These are phyloP conservation scores for Bradypodion ventrale DNA, from an alignment of 2,797 vertebrate species.

Conservation along the genomic window DNA sequence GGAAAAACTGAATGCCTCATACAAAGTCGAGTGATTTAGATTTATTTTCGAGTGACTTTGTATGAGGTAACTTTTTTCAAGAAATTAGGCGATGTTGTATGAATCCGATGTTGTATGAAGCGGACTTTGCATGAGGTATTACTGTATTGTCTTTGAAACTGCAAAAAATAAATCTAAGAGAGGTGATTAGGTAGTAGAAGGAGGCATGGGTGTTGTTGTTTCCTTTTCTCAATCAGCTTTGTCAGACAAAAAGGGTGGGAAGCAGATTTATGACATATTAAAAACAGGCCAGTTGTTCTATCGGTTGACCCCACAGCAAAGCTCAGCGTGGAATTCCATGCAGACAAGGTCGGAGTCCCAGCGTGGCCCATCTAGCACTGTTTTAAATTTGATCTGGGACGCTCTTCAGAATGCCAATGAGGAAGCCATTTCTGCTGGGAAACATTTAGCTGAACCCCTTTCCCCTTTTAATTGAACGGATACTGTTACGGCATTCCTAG, in stretches of 20 bases:
- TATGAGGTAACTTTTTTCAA: no score
- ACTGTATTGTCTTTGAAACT: rapidly evolving
- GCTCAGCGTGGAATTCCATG: not conserved
- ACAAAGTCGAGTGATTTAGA: no score
- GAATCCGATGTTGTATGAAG: no score
- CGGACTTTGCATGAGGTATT: no score
- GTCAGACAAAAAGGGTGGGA: constrained; percentile 17
- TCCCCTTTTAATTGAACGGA: constrained; percentile 1
- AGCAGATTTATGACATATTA: constrained; percentile 40
- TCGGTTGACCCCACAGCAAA: not conserved
- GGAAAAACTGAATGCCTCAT: no score
- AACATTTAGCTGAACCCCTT: constrained; percentile 19
- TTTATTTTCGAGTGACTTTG: no score
- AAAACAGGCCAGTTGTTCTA: constrained; percentile 32
- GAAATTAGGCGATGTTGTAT: no score
- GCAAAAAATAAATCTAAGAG: rapidly evolving
- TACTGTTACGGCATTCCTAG: constrained; percentile 38
- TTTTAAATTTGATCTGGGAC: constrained; percentile 47
- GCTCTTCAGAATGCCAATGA: not conserved
- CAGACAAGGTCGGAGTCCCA: constrained; percentile 7
- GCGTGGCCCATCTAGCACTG: not conserved
- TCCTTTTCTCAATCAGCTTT: not conserved
- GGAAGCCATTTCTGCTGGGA: constrained; percentile 24
- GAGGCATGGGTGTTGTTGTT: not conserved
- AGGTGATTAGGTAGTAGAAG: not conserved